Percentiles rank a stretch among this genome's conserved stretches.
Evolutionary conservation across 2,797 vertebrate species (phyloP).

Genomic region (Mormyrops boulengeri): DNA sequence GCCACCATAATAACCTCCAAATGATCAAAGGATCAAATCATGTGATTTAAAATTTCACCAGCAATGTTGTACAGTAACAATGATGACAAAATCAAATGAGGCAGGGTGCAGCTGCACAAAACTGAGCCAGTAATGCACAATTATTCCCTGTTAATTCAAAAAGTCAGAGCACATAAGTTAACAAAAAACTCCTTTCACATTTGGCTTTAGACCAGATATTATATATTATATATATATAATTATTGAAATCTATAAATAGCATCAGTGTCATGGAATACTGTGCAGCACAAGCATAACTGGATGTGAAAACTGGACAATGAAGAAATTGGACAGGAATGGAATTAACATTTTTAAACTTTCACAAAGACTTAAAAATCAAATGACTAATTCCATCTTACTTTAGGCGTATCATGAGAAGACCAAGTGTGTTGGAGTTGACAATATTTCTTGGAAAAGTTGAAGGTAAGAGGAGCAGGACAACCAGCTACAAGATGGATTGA

Average conservation of each 20-base stretch:
- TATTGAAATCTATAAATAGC: background rate
- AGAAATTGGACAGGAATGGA: background rate
- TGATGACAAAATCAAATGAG: background rate
- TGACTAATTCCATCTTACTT: background rate
- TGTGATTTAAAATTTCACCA: background rate
- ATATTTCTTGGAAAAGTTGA: background rate
- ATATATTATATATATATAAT: background rate
- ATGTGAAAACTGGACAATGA: background rate
- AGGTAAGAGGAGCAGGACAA: background rate
- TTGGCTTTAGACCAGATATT: background rate
- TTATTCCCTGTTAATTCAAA: background rate
- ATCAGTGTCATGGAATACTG: background rate
- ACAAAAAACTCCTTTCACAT: background rate
- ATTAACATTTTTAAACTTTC: background rate
- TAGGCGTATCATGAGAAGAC: background rate
- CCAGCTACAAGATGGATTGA: background rate
- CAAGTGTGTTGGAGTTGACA: background rate
- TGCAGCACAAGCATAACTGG: background rate
- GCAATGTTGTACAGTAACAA: background rate
- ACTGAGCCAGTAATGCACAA: background rate
- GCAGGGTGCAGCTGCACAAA: background rate
- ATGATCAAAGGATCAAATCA: background rate
- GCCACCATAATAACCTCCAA: background rate
- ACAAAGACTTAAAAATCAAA: background rate
- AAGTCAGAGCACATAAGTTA: background rate